Conservation (phyloP, 1,140 invertebrate genomes). For the Neocloeon triangulifer region DNA sequence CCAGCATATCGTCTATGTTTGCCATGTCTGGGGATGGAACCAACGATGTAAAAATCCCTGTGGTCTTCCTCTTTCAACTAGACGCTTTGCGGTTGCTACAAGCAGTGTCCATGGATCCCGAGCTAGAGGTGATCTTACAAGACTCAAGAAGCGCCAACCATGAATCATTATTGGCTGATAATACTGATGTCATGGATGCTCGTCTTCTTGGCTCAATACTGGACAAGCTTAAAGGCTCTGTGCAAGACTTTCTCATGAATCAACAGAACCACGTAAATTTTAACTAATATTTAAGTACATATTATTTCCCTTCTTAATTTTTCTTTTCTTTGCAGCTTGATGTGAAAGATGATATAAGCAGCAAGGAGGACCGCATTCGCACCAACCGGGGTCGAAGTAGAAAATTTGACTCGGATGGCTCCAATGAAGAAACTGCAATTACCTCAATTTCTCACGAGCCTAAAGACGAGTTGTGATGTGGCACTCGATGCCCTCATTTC, state of each 20-base stretch:
- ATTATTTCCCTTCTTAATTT: too few species aligned
- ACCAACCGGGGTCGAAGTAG: too few species aligned
- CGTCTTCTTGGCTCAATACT: conserved; percentile 19
- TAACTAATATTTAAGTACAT: too few species aligned
- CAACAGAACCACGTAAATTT: too few species aligned
- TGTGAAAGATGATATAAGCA: too few species aligned
- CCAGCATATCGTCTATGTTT: conserved; percentile 58
- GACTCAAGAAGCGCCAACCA: conserved; percentile 18
- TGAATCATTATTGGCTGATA: conserved; percentile 17
- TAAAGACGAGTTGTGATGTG: not conserved
- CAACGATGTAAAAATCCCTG: conserved; percentile 70
- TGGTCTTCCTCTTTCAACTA: conserved; percentile 71
- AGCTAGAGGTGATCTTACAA: conserved; percentile 24
- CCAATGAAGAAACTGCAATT: too few species aligned
- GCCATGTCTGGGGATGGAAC: conserved; percentile 88
- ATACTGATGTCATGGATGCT: too few species aligned
- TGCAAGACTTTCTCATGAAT: conserved; percentile 18
- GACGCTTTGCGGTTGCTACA: conserved; percentile 46
- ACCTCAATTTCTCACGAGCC: too few species aligned
- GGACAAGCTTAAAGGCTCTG: conserved; percentile 19
- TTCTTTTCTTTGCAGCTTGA: too few species aligned
- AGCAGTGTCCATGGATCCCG: conserved; percentile 23
- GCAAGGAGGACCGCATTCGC: too few species aligned
- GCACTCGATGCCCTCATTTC: not conserved
- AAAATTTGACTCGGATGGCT: too few species aligned